Percentiles rank a stretch among this genome's conserved stretches.
phyloP scores from a whole-genome alignment of 37 sponge, comb jelly and placozoan species.

The Bolinopsis microptera region DNA sequence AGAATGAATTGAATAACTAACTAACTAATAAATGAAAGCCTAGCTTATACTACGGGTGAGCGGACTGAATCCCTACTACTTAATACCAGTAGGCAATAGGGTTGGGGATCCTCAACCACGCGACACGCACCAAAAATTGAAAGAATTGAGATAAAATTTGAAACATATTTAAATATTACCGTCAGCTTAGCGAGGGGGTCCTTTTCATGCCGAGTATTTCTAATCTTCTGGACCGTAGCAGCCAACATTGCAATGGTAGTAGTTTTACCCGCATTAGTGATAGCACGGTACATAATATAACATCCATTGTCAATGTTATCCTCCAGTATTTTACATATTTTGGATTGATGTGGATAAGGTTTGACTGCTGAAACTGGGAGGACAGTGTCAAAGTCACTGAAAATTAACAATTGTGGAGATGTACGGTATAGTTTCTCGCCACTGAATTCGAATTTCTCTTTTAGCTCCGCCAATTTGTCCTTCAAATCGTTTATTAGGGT shows the following conservation, averaged over 20 bases:
- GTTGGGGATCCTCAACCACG: too few species aligned
- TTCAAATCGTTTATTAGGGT: constrained; percentile 13
- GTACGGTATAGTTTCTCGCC: not conserved
- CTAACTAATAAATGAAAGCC: too few species aligned
- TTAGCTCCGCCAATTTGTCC: not conserved
- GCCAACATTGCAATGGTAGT: constrained; percentile 42
- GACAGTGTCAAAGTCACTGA: not conserved
- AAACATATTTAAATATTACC: too few species aligned
- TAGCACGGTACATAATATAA: constrained; percentile 39
- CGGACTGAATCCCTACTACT: too few species aligned
- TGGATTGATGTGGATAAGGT: constrained; percentile 43
- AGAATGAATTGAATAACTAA: too few species aligned
- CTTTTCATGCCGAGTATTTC: not conserved
- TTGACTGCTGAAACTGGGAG: constrained; percentile 14
- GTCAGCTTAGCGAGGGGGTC: not conserved
- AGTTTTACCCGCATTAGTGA: constrained; percentile 66
- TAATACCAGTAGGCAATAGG: too few species aligned
- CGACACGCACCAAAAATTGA: too few species aligned
- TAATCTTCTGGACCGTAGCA: constrained; percentile 13
- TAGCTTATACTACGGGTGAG: too few species aligned
- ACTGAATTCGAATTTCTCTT: constrained; percentile 38
- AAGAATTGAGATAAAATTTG: too few species aligned
- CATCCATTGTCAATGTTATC: constrained; percentile 28
- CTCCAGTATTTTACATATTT: constrained; percentile 31
- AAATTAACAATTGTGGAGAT: constrained; percentile 38